Base-by-base conservation (phyloP, 2,797 vertebrate species). In the Emydoidea blandingii region DNA sequence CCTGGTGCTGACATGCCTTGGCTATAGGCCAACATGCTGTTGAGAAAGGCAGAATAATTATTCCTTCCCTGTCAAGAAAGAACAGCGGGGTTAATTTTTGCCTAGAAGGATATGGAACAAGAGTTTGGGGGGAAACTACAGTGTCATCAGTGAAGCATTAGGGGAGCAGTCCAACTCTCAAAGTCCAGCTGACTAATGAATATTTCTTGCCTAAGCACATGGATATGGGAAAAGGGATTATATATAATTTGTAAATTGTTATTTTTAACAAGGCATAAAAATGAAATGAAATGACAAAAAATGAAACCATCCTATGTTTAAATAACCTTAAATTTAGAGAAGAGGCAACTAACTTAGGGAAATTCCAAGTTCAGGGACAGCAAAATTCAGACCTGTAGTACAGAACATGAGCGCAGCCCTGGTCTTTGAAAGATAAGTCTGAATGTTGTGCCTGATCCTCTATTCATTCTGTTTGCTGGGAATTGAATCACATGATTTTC, bases 41-140 rank as follows among this genome's bases (percentile, higher is more conserved):
- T 85, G 94, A 95, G 92, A 95, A 86, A 92, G 82, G 49, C 76
- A 62, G 0, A 1, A 52, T 90, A 93, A 95, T 96, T 95, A 93
- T 91, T 95, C 86, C 90, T 93, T 90, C 65, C 29, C 80, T 87
- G 52, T 81, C 85, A 86, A 62, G 37, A 91, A 95, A 95, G 91
- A 91, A 53, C 57, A 83, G n/a, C 81, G 62, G 87, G 86, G 86
- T 87, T 95, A 79, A 83, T 91, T 95, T 89, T 92, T 76, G 87
- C 6, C 85, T 87, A 68, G 76, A 96, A 92, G 56, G 89, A 68
- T 68, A 68, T 19, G 62, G 62, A 68, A 68, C 62, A 68, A n/a
- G 16, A n/a, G 62, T n/a, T 68, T 19, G 8, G 62, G 27, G 16
- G 18, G 91, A 95, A 95, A 29, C 52, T 81, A 49, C 59, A 29